These are phyloP conservation scores for Neosilurus mollespiculum DNA, from an alignment of 2,797 vertebrate species.

Conservation along the genomic window DNA sequence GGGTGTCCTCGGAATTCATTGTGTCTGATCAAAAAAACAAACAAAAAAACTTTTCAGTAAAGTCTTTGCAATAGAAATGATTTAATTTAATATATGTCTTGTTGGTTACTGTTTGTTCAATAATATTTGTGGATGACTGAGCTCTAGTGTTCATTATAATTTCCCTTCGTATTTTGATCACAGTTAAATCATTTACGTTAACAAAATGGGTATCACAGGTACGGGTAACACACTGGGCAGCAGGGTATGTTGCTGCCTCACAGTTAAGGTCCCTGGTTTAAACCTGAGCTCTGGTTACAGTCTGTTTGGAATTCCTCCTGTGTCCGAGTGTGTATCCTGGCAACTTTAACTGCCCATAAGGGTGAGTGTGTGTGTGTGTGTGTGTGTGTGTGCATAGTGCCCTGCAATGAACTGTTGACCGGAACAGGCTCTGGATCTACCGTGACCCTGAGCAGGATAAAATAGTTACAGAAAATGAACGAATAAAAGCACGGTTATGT, in stretches of 20 bases:
- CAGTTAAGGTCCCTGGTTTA: background rate
- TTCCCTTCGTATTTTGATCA: background rate
- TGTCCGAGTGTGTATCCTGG: background rate
- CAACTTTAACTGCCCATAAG: background rate
- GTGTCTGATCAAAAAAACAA: slow-evolving; percentile 39
- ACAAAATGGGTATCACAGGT: background rate
- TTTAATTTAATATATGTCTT: background rate
- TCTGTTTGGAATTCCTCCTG: background rate
- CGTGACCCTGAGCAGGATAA: background rate
- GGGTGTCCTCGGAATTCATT: slow-evolving; percentile 81
- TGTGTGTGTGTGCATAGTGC: background rate
- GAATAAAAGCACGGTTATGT: slow-evolving; percentile 4
- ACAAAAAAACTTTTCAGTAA: background rate
- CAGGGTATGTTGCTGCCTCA: background rate
- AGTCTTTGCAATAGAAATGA: background rate
- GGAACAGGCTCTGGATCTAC: background rate
- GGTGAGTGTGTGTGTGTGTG: background rate
- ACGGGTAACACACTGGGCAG: background rate
- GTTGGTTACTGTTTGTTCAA: background rate
- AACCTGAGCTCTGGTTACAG: background rate
- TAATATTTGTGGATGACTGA: background rate
- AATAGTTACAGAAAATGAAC: slow-evolving; percentile 11
- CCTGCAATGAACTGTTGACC: background rate
- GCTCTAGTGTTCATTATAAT: background rate
- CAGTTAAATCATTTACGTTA: background rate